Conservation (phyloP, 1,140 invertebrate species). For the Drosophila lini region DNA sequence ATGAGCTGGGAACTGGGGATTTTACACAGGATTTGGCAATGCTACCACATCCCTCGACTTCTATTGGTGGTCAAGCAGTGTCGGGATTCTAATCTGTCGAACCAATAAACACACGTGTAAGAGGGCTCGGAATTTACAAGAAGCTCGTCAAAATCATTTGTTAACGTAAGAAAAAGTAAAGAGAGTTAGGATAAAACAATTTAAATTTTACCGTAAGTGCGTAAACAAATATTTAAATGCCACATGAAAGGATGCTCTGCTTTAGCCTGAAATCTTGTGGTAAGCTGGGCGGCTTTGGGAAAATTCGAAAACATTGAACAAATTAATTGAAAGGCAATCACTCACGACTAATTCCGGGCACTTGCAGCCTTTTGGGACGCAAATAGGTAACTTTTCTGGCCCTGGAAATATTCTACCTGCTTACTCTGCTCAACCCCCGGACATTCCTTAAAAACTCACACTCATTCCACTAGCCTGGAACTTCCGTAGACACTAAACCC, state of each 20-base stretch:
- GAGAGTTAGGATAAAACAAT: neutral
- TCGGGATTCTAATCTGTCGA: neutral
- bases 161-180: neutral
- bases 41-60: neutral
- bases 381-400: slow-evolving; percentile 2
- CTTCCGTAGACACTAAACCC: slow-evolving; percentile 3
- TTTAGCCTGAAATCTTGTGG: neutral
- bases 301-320: neutral
- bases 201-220: neutral
- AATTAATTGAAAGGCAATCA: slow-evolving; percentile 20
- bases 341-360: slow-evolving; percentile 1
- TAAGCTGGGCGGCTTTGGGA: neutral
- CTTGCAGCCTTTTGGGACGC: neutral
- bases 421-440: neutral
- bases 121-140: neutral
- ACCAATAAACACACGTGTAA: neutral
- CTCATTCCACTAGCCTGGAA: neutral
- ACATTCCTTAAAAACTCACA: neutral
- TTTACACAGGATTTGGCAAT: neutral
- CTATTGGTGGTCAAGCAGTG: neutral
- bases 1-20: slow-evolving; percentile 3
- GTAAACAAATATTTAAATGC: neutral
- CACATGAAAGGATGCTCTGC: too few relatives aligned
- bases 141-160: neutral
- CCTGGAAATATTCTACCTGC: neutral